A percentile compares a stretch with the other conserved stretches of the same genome.
phyloP scores from a whole-genome alignment of 2,113 vertebrate genomes.

The Neolamprologus fasciatus region DNA sequence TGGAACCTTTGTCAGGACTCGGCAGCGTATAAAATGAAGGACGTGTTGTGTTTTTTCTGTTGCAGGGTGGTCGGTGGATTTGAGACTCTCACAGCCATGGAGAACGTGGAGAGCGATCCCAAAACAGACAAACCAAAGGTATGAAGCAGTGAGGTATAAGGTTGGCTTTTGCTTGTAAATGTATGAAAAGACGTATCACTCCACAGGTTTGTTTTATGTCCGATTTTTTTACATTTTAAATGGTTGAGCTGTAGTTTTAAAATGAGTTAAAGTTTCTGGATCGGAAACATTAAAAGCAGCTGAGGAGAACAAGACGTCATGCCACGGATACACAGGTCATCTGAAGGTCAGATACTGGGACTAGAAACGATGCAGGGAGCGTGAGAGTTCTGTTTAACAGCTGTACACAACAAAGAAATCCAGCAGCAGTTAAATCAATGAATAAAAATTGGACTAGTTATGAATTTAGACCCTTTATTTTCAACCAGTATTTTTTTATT shows the following conservation, averaged over 20 bases:
- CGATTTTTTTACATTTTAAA: not conserved
- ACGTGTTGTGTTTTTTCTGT: not conserved
- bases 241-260: not conserved
- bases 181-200: not conserved
- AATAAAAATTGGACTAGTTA: not conserved
- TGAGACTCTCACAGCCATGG: conserved; percentile 90
- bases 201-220: not conserved
- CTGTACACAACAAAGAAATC: not conserved
- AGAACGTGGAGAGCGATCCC: conserved; percentile 89
- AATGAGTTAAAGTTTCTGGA: not conserved
- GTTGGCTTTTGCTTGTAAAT: not conserved
- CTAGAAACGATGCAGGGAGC: not conserved
- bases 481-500: not conserved
- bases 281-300: not conserved
- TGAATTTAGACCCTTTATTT: fast-evolving
- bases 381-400: not conserved
- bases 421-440: not conserved
- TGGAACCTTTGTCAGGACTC: not conserved
- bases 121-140: conserved; percentile 97
- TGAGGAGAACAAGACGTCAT: not conserved
- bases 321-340: not conserved
- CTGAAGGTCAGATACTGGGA: not conserved
- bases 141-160: not conserved
- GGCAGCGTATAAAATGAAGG: not conserved
- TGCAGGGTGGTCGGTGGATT: conserved; percentile 93